A percentile compares a stretch with the other conserved stretches of the same genome.
Conservation (phyloP, 53 echinoderm and acorn worm genomes). For the Luidia sarsii region DNA sequence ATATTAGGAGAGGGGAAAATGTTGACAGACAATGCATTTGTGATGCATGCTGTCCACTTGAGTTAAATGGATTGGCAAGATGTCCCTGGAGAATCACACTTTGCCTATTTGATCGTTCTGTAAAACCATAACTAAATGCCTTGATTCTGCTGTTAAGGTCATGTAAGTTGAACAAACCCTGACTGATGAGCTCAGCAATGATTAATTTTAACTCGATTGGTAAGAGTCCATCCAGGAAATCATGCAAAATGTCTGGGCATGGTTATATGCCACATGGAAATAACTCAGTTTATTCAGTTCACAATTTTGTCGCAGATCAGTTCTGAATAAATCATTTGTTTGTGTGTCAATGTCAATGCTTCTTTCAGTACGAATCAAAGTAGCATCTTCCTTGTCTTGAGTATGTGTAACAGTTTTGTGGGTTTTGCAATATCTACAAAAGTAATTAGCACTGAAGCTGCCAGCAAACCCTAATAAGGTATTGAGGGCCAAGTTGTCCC, state of each 20-base stretch:
- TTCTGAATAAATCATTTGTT: slow-evolving; percentile 2
- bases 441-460: slow-evolving; percentile 39
- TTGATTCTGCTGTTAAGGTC: slow-evolving; percentile 41
- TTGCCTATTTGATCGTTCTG: slow-evolving; percentile 38
- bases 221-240: slow-evolving; percentile 60
- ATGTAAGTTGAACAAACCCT: slow-evolving; percentile 22
- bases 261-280: slow-evolving; percentile 46
- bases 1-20: slow-evolving; percentile 37
- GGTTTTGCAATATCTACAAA: slow-evolving; percentile 25
- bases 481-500: slow-evolving; percentile 43
- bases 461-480: background rate
- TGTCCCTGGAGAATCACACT: slow-evolving; percentile 34
- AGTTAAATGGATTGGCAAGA: slow-evolving; percentile 39
- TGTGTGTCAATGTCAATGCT: slow-evolving; percentile 10
- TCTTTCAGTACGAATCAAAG: slow-evolving; percentile 12
- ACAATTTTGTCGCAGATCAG: slow-evolving; percentile 32
- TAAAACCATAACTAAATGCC: slow-evolving; percentile 51
- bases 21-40: slow-evolving; percentile 55
- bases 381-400: background rate
- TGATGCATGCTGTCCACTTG: slow-evolving; percentile 59
- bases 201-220: slow-evolving; percentile 59
- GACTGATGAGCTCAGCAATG: slow-evolving; percentile 22
- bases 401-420: background rate
- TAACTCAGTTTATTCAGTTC: slow-evolving; percentile 38
- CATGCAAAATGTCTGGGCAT: slow-evolving; percentile 62